phyloP scores from a whole-genome alignment of 2,888 invertebrate genomes.

The Hirtodrosophila duncani region DNA sequence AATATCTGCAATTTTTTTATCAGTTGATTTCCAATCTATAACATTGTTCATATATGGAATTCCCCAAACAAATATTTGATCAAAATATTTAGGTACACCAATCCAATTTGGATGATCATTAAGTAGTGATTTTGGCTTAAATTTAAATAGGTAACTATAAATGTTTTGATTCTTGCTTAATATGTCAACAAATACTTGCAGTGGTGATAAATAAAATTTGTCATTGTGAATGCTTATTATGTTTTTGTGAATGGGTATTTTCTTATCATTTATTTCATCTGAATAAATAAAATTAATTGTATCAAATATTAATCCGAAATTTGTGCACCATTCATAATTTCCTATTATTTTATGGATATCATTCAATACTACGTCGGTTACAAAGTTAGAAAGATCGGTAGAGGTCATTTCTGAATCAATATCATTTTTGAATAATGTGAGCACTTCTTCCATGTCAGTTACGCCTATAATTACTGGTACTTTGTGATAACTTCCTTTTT shows the following conservation, averaged over 20 bases:
- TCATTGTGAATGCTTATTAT: conserved; percentile 87
- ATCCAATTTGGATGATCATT: conserved; percentile 87
- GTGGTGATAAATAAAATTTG: conserved; percentile 85
- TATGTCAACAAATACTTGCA: conserved; percentile 84
- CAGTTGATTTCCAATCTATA: conserved; percentile 86
- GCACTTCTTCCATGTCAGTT: conserved; percentile 89
- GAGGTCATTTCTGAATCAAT: conserved; percentile 81
- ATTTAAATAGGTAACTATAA: conserved; percentile 87
- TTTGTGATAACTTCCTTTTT: conserved; percentile 82
- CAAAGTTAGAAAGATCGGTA: conserved; percentile 81
- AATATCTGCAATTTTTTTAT: conserved; percentile 88
- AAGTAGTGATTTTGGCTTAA: conserved; percentile 83
- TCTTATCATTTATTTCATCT: conserved; percentile 83
- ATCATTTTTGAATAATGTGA: conserved; percentile 81
- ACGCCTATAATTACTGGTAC: conserved; percentile 88
- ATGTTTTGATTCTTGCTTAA: conserved; percentile 81
- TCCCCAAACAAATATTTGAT: conserved; percentile 89
- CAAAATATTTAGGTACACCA: conserved; percentile 89
- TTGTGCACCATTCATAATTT: conserved; percentile 81
- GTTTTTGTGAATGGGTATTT: conserved; percentile 81
- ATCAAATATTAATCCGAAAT: conserved; percentile 84
- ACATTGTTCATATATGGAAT: conserved; percentile 85
- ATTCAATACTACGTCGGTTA: conserved; percentile 82
- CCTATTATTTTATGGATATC: conserved; percentile 81
- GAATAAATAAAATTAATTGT: conserved; percentile 87